Evolutionary conservation across 2,888 invertebrate genomes (phyloP).

Genomic region (Acleris emargana): DNA sequence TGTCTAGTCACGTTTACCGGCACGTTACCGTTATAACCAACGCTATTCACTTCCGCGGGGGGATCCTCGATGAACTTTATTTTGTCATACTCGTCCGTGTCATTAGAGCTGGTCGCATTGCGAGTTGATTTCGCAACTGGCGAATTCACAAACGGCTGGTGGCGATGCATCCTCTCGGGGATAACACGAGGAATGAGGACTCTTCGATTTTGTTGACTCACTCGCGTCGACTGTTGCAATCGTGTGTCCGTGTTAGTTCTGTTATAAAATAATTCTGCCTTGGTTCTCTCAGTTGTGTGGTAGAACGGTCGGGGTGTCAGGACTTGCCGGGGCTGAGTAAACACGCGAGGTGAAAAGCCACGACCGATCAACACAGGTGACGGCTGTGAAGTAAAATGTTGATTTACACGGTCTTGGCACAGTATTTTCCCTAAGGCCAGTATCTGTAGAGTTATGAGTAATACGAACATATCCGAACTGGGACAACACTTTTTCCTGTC

Average conservation of each 20-base stretch:
- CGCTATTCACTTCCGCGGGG: constrained; percentile 9
- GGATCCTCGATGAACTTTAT: constrained; percentile 14
- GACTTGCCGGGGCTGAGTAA: constrained; percentile 25
- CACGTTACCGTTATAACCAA: constrained; percentile 1
- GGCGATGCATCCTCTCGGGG: constrained; percentile 37
- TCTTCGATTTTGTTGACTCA: constrained; percentile 42
- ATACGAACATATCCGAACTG: constrained; percentile 52
- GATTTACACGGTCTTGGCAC: constrained; percentile 48
- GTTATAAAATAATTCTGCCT: constrained; percentile 31
- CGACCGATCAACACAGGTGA: constrained; percentile 31
- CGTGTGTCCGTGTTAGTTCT: constrained; percentile 38
- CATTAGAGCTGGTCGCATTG: constrained; percentile 9
- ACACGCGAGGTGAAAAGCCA: constrained; percentile 37
- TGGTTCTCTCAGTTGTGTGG: constrained; percentile 35
- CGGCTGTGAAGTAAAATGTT: constrained; percentile 41
- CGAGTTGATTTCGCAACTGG: constrained; percentile 5
- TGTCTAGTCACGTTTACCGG: constrained; percentile 8
- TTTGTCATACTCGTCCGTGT: constrained; percentile 20
- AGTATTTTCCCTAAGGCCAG: constrained; percentile 52
- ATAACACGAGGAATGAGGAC: constrained; percentile 42
- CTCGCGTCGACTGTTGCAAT: constrained; percentile 39
- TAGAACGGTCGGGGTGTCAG: constrained; percentile 41
- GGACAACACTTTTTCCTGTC: constrained; percentile 33
- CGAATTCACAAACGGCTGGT: constrained; percentile 12
- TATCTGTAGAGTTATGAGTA: constrained; percentile 52